phyloP scores from a whole-genome alignment of 1,140 invertebrate genomes.

The Heliothis subflexa region DNA sequence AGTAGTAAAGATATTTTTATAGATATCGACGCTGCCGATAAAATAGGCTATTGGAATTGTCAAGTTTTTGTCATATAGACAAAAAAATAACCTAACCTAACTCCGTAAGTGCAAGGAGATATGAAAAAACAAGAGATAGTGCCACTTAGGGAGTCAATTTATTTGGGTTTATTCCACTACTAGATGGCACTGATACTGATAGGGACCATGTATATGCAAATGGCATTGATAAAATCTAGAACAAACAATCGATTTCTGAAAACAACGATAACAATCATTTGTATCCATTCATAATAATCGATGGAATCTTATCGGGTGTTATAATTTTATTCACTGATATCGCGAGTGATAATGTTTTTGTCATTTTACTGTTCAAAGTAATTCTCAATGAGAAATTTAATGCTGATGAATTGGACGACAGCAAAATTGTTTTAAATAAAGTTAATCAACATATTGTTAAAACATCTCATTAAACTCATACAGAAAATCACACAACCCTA shows the following conservation, averaged over 20 bases:
- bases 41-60: neutral
- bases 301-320: conserved; percentile 13
- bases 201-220: conserved; percentile 28
- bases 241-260: conserved; percentile 31
- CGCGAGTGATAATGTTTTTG: neutral
- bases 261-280: conserved; percentile 12
- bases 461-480: too few relatives aligned
- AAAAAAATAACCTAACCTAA: too few relatives aligned
- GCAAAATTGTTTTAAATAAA: too few relatives aligned
- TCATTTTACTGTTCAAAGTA: neutral
- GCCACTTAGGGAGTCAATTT: conserved; percentile 3
- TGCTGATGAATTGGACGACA: too few relatives aligned
- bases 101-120: too few relatives aligned
- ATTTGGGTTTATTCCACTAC: neutral
- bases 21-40: too few relatives aligned
- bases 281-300: conserved; percentile 30
- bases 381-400: neutral
- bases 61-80: too few relatives aligned
- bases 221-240: conserved; percentile 11
- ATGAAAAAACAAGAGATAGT: neutral
- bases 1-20: too few relatives aligned
- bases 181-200: conserved; percentile 12
- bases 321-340: conserved; percentile 8
- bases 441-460: too few relatives aligned
- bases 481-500: too few relatives aligned